phyloP scores from a whole-genome alignment of 2,797 vertebrate genomes.

The Acrocephalus scirpaceus region DNA sequence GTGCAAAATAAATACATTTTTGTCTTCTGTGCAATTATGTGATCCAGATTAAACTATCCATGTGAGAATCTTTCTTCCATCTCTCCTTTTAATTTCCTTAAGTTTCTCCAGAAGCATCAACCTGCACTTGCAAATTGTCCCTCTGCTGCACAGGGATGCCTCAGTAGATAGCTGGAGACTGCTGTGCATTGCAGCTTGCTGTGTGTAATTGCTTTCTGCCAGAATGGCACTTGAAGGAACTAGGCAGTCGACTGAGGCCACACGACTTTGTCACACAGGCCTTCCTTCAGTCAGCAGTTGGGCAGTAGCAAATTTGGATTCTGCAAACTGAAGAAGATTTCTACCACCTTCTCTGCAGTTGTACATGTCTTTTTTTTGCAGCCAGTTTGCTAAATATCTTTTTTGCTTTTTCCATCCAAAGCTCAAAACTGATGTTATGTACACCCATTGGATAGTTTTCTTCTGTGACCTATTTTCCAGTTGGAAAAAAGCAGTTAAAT shows the following conservation, averaged over 20 bases:
- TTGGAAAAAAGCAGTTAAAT: not conserved
- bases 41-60: not conserved
- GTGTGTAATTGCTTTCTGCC: not conserved
- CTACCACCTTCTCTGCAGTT: not conserved
- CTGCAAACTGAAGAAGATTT: not conserved
- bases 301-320: not conserved
- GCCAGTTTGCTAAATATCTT: not conserved
- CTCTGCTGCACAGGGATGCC: not conserved
- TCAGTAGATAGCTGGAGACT: rapidly evolving
- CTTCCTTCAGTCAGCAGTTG: not conserved
- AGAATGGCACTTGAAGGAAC: not conserved
- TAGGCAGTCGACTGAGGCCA: not conserved
- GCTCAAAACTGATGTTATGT: not conserved
- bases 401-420: not conserved
- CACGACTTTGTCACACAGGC: not conserved
- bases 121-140: not conserved
- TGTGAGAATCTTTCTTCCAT: not conserved
- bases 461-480: not conserved
- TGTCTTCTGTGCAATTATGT: not conserved
- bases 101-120: not conserved
- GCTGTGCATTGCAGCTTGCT: not conserved
- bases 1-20: not conserved
- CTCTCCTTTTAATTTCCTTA: not conserved
- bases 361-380: not conserved
- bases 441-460: not conserved